Conservation (phyloP, 2,888 invertebrate species). For the Heterodera filipjevi region DNA sequence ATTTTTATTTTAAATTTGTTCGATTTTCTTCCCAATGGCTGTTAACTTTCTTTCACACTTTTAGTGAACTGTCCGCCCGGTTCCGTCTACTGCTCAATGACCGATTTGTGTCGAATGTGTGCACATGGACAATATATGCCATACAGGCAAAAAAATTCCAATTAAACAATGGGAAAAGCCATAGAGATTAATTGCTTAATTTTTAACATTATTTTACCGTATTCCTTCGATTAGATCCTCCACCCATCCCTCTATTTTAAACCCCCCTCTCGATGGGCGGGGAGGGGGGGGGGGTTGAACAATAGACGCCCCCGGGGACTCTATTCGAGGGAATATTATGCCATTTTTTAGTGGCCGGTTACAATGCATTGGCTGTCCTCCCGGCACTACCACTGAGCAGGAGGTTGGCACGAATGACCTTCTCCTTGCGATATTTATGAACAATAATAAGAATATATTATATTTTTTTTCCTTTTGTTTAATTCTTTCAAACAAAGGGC, state of each 20-base stretch:
- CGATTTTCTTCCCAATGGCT: too few species aligned
- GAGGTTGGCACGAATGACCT: conserved; percentile 28
- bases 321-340: background rate
- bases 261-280: too few species aligned
- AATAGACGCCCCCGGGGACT: too few species aligned
- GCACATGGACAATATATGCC: conserved; percentile 41
- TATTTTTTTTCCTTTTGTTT: background rate
- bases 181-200: too few species aligned
- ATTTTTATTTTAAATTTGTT: too few species aligned
- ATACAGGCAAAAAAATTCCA: background rate
- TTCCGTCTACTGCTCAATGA: conserved; percentile 23
- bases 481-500: conserved; percentile 28
- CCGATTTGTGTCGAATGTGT: conserved; percentile 33
- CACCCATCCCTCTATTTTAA: too few species aligned
- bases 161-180: too few species aligned
- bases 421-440: too few species aligned
- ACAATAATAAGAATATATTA: background rate
- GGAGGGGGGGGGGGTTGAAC: too few species aligned
- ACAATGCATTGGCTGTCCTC: conserved; percentile 35
- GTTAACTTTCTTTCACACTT: too few species aligned
- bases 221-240: too few species aligned
- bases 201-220: too few species aligned
- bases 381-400: conserved; percentile 10
- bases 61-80: conserved; percentile 36
- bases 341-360: conserved; percentile 24